Conservation (phyloP, 2,888 invertebrate genomes). For the Hirtodrosophila histrioides region DNA sequence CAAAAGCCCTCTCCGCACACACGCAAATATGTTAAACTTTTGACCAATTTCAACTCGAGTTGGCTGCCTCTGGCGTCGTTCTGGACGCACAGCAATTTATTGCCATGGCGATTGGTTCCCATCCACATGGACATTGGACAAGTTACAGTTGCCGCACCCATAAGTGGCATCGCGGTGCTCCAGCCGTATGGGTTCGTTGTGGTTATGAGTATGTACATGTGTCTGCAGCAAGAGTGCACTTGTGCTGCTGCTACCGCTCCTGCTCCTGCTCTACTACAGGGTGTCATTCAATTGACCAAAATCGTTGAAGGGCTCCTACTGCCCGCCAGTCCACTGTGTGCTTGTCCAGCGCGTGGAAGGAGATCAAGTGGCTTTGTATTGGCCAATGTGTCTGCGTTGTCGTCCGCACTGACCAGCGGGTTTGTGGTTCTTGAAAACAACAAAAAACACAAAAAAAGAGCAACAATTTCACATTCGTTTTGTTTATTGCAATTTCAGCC, state of each 20-base stretch:
- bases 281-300: constrained; percentile 64
- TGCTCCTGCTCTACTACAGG: constrained; percentile 21
- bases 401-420: constrained; percentile 20
- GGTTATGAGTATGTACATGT: constrained; percentile 51
- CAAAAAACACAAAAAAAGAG: constrained; percentile 23
- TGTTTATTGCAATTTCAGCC: constrained; percentile 65
- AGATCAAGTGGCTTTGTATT: constrained; percentile 50
- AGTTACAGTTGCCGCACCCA: constrained; percentile 29
- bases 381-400: constrained; percentile 41
- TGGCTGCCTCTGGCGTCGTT: constrained; percentile 54
- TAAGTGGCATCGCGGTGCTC: constrained; percentile 65
- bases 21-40: constrained; percentile 81
- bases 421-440: constrained; percentile 24
- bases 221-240: constrained; percentile 3
- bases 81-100: constrained; percentile 71
- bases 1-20: constrained; percentile 50
- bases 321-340: background rate
- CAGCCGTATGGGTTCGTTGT: constrained; percentile 54
- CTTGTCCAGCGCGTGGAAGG: background rate
- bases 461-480: constrained; percentile 60
- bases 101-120: constrained; percentile 75
- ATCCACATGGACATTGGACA: constrained; percentile 23
- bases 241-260: constrained; percentile 1
- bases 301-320: constrained; percentile 44
- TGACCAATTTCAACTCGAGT: constrained; percentile 79